Percentiles rank a stretch among this genome's conserved stretches.
Evolutionary conservation across 2,797 vertebrate species (phyloP).

Genomic region (Tokudaia muenninki): DNA sequence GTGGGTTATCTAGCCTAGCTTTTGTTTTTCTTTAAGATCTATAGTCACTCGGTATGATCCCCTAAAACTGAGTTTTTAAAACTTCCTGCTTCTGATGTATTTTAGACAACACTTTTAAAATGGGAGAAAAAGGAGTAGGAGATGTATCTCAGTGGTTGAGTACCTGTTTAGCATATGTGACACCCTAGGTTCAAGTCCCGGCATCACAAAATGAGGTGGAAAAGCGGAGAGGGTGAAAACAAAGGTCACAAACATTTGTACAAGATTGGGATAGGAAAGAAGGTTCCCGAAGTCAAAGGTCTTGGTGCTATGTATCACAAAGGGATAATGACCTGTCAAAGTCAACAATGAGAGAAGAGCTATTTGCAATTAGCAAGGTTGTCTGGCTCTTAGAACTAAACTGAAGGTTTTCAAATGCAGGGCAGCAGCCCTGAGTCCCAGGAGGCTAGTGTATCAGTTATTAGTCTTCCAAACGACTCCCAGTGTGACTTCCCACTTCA

Average conservation of each 20-base stretch:
- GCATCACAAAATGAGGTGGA: neutral
- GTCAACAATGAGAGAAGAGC: neutral
- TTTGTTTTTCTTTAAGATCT: neutral
- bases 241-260: neutral
- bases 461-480: neutral
- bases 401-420: neutral
- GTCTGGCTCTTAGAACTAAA: neutral
- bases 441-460: neutral
- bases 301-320: neutral
- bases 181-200: neutral
- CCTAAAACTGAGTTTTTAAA: slow-evolving; percentile 3
- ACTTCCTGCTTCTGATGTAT: neutral
- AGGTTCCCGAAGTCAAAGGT: neutral
- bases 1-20: neutral
- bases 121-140: neutral
- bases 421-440: neutral
- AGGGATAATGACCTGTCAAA: neutral
- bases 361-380: neutral
- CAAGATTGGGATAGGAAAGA: neutral
- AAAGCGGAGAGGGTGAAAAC: neutral
- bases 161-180: too few relatives aligned
- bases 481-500: neutral
- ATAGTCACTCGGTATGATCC: neutral
- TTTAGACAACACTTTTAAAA: slow-evolving; percentile 4
- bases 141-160: neutral